These are phyloP conservation scores for Ctenosaura bakeri DNA, from an alignment of 2,797 vertebrate genomes.

Conservation along the genomic window DNA sequence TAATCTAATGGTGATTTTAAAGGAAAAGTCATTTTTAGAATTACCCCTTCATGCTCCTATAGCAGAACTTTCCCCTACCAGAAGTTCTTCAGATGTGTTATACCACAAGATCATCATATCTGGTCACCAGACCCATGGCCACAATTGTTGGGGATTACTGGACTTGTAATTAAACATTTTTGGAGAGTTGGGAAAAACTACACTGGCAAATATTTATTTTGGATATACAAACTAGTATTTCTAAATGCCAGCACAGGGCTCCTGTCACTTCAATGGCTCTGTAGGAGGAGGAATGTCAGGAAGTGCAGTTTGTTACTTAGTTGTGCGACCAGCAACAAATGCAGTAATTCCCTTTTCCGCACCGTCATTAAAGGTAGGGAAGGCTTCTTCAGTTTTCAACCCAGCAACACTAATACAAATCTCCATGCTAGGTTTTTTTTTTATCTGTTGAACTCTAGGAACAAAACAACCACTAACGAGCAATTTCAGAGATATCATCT, in stretches of 20 bases:
- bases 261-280: too few relatives aligned
- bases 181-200: neutral
- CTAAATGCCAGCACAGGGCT: too few relatives aligned
- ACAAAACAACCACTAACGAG: too few relatives aligned
- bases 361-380: too few relatives aligned
- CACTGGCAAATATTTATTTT: neutral
- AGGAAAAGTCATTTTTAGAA: neutral
- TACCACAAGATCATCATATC: neutral
- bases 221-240: neutral
- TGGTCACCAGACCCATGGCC: neutral
- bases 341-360: too few relatives aligned
- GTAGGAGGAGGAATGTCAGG: too few relatives aligned
- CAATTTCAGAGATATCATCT: neutral
- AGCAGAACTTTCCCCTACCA: neutral
- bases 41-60: neutral
- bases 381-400: too few relatives aligned
- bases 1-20: neutral
- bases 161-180: neutral
- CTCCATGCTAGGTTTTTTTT: too few relatives aligned
- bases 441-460: neutral
- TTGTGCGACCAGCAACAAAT: too few relatives aligned
- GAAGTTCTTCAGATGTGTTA: neutral
- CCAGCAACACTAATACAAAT: too few relatives aligned
- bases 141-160: neutral
- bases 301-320: too few relatives aligned